These are phyloP conservation scores for Heliconius hortense DNA, from an alignment of 2,888 invertebrate species.

Conservation along the genomic window DNA sequence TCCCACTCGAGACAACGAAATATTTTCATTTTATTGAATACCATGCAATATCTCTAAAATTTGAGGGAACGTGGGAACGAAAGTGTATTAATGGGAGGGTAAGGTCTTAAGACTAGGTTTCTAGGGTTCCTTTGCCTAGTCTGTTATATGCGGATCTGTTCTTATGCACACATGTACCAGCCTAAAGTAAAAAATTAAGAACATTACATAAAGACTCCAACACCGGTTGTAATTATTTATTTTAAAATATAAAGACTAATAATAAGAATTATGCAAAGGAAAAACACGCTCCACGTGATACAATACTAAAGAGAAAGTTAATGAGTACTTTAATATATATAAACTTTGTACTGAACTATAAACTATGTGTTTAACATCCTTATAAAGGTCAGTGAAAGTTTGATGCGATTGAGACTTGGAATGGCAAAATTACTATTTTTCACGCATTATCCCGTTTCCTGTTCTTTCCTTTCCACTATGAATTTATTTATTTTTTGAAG, in stretches of 20 bases:
- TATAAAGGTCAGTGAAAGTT: slow-evolving; percentile 17
- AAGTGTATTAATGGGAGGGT: too few species aligned
- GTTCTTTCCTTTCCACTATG: background rate
- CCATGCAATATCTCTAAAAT: too few species aligned
- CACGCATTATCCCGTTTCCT: background rate
- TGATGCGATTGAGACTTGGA: background rate
- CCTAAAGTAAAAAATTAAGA: too few species aligned
- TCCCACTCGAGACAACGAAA: too few species aligned
- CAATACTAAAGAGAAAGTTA: slow-evolving; percentile 18
- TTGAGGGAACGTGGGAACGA: too few species aligned
- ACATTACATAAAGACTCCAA: background rate
- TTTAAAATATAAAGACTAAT: background rate
- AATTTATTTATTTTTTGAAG: background rate
- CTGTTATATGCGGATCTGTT: too few species aligned
- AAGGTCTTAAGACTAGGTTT: too few species aligned
- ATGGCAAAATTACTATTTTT: background rate
- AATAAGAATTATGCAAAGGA: background rate
- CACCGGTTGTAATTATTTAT: background rate
- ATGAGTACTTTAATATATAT: slow-evolving; percentile 11
- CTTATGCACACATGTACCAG: too few species aligned
- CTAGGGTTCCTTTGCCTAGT: too few species aligned
- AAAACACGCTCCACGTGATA: slow-evolving; percentile 2
- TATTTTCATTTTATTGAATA: too few species aligned
- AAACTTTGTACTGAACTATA: slow-evolving; percentile 1
- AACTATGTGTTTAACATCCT: slow-evolving; percentile 8